Base-by-base conservation (phyloP, 2,797 vertebrate genomes). In the Parotocinclus haroldoi region DNA sequence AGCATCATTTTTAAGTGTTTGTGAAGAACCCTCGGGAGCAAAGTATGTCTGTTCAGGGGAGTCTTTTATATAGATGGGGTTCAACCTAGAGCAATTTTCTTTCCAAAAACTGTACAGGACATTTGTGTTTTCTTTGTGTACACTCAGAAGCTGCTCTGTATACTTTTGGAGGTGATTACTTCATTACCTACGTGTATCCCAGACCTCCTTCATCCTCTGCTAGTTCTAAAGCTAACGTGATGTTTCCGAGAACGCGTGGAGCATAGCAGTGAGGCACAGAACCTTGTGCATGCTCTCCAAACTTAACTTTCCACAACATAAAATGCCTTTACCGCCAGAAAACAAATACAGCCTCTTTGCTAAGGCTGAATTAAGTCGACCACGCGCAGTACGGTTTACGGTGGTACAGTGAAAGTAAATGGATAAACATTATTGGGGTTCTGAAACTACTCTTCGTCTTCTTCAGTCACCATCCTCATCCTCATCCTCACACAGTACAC, bases 401-500 rank as follows among this genome's bases (percentile, higher is more conserved):
- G 56, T 59, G 64, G 39, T 53, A 6, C 7, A 76, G 77, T 76
- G 9, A 13, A 18, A 60, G 63, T 56, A 46, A 71, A 61, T 56
- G 61, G 63, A 59, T 10, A 65, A 49, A 72, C 74, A 66, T 51
- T 39, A 11, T 57, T 53, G 73, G 67, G 65, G 69, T 74, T 76
- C 74, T 74, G 72, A 79, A 72, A 76, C 77, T 72, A 74, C 75
- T 82, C 90, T 82, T 85, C 86, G 78, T 88, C 63, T 56, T 72
- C 84, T 63, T 85, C 89, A 72, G 71, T 83, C 83, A 85, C 76
- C 87, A 60, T 79, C 84, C 80, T 89, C 84, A 82, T 76, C 49
- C 79, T 65, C 64, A 58, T 27, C 79, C 80, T 82, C 83, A 82
- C 82, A 81, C 82, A 84, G 58, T 52, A 48, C 68, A 72, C 37